Conservation (phyloP, 2,797 vertebrate species). For the Chelonia mydas region DNA sequence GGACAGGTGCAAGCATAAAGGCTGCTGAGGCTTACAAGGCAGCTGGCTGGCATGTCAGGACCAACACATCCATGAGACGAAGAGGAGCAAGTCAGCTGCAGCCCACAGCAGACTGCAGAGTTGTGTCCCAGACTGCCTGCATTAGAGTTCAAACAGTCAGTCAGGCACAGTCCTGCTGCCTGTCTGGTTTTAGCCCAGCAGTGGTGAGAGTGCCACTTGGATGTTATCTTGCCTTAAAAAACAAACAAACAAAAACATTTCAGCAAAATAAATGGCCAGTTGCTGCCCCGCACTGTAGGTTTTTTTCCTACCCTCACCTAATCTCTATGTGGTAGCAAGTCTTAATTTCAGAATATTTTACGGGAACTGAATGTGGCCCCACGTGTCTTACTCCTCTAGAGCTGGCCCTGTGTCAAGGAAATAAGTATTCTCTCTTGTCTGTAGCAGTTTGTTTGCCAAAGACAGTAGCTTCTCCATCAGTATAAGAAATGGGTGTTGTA, state of each 20-base stretch:
- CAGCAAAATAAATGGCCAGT: neutral
- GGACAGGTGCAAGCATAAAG: conserved; percentile 71
- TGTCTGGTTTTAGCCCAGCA: neutral
- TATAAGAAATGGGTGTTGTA: conserved; percentile 24
- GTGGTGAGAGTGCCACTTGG: rapidly evolving
- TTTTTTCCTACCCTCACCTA: neutral
- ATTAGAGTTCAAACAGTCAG: neutral
- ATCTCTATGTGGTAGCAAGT: neutral
- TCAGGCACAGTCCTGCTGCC: neutral
- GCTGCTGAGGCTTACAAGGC: conserved; percentile 30
- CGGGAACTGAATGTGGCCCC: neutral
- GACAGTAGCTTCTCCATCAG: neutral
- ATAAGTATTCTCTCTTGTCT: conserved; percentile 27
- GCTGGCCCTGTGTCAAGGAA: conserved; percentile 49
- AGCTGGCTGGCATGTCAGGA: conserved; percentile 66
- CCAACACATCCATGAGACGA: conserved; percentile 10
- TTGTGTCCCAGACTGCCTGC: conserved; percentile 9
- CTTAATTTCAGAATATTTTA: neutral
- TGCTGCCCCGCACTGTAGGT: neutral
- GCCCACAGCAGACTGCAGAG: conserved; percentile 6
- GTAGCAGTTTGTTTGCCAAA: neutral
- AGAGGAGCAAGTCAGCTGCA: conserved; percentile 62
- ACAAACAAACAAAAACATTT: neutral
- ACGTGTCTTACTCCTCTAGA: neutral
- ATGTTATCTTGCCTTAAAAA: neutral